Evolutionary conservation across 1,140 invertebrate species (phyloP).

Genomic region (Drosophila sulfurigaster): DNA sequence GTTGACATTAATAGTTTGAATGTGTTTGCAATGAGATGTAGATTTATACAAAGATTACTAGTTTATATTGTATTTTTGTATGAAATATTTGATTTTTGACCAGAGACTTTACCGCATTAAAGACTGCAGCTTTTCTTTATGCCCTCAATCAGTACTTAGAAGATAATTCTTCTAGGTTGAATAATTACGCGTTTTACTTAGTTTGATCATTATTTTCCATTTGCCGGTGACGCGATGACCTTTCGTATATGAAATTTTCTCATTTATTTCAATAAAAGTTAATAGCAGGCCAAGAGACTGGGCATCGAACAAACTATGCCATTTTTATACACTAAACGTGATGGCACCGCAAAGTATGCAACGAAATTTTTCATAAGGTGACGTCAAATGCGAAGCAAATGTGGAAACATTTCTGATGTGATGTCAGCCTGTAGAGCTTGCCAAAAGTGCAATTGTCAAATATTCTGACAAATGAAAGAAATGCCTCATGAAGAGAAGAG

Average conservation of each 20-base stretch:
- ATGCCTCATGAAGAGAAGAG: background rate
- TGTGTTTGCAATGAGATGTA: too few species aligned
- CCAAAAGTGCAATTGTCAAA: constrained; percentile 23
- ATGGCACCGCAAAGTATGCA: constrained; percentile 16
- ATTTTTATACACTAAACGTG: constrained; percentile 17
- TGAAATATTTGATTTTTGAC: too few species aligned
- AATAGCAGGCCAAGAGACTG: constrained; percentile 9
- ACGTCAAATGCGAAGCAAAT: background rate
- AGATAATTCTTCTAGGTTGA: constrained; percentile 3
- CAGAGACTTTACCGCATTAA: too few species aligned
- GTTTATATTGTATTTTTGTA: too few species aligned
- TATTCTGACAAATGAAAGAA: background rate
- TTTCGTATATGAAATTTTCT: constrained; percentile 10
- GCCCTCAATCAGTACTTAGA: too few species aligned
- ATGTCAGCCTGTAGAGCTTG: constrained; percentile 15
- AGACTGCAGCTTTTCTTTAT: too few species aligned
- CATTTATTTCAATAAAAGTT: constrained; percentile 43
- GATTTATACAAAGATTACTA: too few species aligned
- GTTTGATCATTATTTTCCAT: constrained; percentile 12
- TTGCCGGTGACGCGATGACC: background rate
- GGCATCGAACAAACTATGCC: constrained; percentile 3
- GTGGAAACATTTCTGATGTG: constrained; percentile 11
- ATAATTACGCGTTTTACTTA: constrained; percentile 24
- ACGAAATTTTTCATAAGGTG: constrained; percentile 11
- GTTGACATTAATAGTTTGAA: too few species aligned